Base-by-base conservation (phyloP, 2,888 invertebrate species). In the Drosophila affinis region DNA sequence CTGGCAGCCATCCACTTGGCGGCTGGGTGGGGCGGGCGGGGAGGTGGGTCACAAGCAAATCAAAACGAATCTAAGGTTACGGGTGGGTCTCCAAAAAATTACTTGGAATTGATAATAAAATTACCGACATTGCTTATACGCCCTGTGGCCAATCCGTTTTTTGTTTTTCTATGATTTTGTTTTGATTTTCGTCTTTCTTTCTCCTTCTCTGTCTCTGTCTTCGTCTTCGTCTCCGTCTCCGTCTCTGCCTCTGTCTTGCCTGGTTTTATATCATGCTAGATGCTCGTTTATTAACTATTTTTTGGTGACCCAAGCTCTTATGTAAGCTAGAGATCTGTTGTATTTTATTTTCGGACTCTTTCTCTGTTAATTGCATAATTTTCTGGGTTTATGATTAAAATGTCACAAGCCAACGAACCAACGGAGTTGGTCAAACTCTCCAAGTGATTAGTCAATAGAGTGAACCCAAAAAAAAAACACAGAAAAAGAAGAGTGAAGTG, bases 331-430 rank as follows among this genome's bases (percentile, higher is more conserved):
- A 61, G 57, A 55, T 67, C 53, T 58, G 58, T 34, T 34, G 10
- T 34, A 34, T 34, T 34, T 39, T n/a, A 24, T 62, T 57, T 62
- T 52, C 21, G 17, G 49, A 56, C 64, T 62, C 62, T 62, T 67
- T 56, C 65, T 39, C 53, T 62, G 65, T 68, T 77, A 79, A 85
- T 81, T 81, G 82, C 80, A 81, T 81, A 85, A 81, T 65, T 78
- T 77, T 48, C 21, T 57, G 51, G 65, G 65, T 67, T 70, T 75
- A 72, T 75, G 75, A 82, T 87, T 73, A 72, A 83, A 88, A 84
- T 84, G 83, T 84, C 83, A 84, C 83, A 84, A 84, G 88, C 82
- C 83, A 87, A 81, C 74, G 79, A 72, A 74, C 51, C 65, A 47
- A 18, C 59, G 58, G 53, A 53, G 60, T 59, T 57, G 72, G 68